A percentile compares a stretch with the other conserved stretches of the same genome.
These are phyloP conservation scores for Strigops habroptila DNA, from an alignment of 2,113 vertebrate species.

Conservation along the genomic window DNA sequence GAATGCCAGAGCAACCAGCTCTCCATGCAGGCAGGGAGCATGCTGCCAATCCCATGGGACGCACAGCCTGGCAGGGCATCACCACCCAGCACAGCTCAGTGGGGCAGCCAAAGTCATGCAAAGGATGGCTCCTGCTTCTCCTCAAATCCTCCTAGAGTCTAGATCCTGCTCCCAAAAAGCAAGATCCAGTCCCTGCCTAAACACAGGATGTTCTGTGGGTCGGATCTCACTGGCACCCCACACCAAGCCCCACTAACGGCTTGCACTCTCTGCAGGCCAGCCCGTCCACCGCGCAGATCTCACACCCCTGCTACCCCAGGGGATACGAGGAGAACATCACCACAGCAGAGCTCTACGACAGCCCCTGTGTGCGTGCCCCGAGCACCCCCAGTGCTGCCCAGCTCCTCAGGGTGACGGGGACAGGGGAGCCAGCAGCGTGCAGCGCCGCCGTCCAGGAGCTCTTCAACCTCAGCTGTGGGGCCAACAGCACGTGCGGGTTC, in stretches of 20 bases:
- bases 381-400: neutral
- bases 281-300: neutral
- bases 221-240: neutral
- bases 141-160: neutral
- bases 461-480: conserved; percentile 71
- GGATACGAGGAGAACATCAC: conserved; percentile 58
- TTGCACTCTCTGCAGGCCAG: neutral
- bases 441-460: conserved; percentile 34
- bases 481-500: conserved; percentile 69
- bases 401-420: conserved; percentile 60
- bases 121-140: neutral
- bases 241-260: neutral
- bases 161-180: neutral
- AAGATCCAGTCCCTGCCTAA: neutral
- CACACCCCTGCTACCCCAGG: conserved; percentile 75
- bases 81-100: neutral
- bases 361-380: conserved; percentile 51
- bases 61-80: neutral
- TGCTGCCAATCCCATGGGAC: neutral
- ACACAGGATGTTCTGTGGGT: neutral
- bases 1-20: neutral
- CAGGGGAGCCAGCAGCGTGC: conserved; percentile 62
- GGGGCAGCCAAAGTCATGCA: neutral
- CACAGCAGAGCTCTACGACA: conserved; percentile 57
- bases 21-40: neutral